Conservation (phyloP, 2,113 vertebrate species). For the Apteryx mantelli region DNA sequence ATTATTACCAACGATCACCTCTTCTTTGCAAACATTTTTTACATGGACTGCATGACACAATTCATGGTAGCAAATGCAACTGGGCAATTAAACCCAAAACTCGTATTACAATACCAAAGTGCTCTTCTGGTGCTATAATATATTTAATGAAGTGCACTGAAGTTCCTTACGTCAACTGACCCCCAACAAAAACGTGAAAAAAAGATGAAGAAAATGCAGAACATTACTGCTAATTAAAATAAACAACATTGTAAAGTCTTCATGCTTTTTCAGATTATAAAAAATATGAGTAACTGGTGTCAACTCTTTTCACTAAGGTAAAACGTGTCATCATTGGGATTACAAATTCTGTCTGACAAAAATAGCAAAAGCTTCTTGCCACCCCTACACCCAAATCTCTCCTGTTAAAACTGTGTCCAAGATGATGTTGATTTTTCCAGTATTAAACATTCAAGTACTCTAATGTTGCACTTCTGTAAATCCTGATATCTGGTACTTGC, state of each 20-base stretch:
- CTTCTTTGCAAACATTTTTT: background rate
- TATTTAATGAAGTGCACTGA: background rate
- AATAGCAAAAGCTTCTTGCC: slow-evolving; percentile 67
- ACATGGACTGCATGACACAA: background rate
- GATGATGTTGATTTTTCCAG: slow-evolving; percentile 69
- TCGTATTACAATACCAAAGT: background rate
- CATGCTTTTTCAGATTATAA: background rate
- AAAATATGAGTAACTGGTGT: background rate
- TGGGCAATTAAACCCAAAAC: slow-evolving; percentile 13
- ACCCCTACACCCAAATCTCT: slow-evolving; percentile 42
- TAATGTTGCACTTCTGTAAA: slow-evolving; percentile 76
- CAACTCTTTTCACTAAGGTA: slow-evolving; percentile 20
- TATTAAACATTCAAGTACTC: slow-evolving; percentile 84
- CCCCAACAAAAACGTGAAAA: background rate
- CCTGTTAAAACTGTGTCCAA: slow-evolving; percentile 70
- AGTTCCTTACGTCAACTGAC: background rate
- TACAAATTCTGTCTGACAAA: slow-evolving; percentile 71
- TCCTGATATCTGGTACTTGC: slow-evolving; percentile 73
- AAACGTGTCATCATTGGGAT: background rate
- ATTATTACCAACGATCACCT: background rate
- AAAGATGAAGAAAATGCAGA: background rate
- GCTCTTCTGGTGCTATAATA: background rate
- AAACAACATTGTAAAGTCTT: background rate
- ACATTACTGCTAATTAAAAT: background rate
- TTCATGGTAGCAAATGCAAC: background rate